phyloP scores from a whole-genome alignment of 2,888 invertebrate species.

The Cristatella mucedo region DNA sequence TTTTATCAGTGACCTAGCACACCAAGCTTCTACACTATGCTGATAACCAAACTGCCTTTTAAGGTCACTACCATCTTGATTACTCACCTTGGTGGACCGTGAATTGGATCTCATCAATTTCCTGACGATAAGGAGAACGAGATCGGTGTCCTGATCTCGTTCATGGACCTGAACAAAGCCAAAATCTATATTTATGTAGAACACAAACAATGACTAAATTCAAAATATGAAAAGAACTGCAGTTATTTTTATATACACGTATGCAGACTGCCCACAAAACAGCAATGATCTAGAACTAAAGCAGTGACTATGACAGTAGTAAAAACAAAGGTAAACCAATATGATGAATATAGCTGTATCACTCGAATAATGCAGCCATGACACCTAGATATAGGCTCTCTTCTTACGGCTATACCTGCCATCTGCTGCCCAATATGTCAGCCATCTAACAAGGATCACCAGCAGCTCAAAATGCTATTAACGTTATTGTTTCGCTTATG shows the following conservation, averaged over 20 bases:
- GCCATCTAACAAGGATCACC: too few relatives aligned
- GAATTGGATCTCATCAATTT: slow-evolving; percentile 57
- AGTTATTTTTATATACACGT: not conserved
- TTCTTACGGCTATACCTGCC: too few relatives aligned
- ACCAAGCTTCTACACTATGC: not conserved
- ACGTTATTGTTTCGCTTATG: too few relatives aligned
- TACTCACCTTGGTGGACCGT: slow-evolving; percentile 46
- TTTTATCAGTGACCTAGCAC: too few relatives aligned
- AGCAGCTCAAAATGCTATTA: too few relatives aligned
- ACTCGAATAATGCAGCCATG: too few relatives aligned
- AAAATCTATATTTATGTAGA: not conserved
- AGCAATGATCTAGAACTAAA: not conserved
- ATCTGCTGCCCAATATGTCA: too few relatives aligned
- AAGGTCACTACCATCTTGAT: not conserved
- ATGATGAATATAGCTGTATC: too few relatives aligned
- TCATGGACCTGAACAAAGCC: slow-evolving; percentile 58
- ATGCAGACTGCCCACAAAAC: not conserved
- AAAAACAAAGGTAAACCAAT: too few relatives aligned
- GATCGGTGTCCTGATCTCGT: slow-evolving; percentile 77
- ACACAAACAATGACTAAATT: not conserved
- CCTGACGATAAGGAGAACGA: slow-evolving; percentile 63
- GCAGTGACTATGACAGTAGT: too few relatives aligned
- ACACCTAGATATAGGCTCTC: too few relatives aligned
- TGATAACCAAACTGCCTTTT: not conserved
- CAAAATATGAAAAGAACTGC: slow-evolving; percentile 6